Evolutionary conservation across 2,888 invertebrate species (phyloP), one percentile per base, ranked within the genome.

Genomic region (Tetheella fluctuosa): DNA sequence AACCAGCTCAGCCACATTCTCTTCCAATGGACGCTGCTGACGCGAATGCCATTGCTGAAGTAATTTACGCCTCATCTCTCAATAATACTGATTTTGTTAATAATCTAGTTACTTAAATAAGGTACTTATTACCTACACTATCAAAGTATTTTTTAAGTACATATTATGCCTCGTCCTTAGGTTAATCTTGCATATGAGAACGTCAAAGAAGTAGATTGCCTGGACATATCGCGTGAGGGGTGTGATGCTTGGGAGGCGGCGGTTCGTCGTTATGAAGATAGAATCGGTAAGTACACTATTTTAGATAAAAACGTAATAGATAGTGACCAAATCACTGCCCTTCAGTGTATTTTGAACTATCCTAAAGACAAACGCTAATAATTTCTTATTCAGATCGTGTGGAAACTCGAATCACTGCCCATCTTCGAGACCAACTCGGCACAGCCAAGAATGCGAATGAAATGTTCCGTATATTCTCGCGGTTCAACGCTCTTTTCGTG

Each of bases 371-470:
- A 13, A 34, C 25, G 59, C 30, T 17, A 13, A 42, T 34, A 13
- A 7, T 13, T 57, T 42, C 53, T 8, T n/a, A 20, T 48, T 2
- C 67, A 94, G 95, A 99, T 88, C 96, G 99, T 64, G 99, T 99
- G 2, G 99, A 99, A 92, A 98, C 99, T 0, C 95, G 99, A 69
- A 99, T 99, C 76, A 99, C 99, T 0, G 98, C 99, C 0, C 97
- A 99, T 84, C 94, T 99, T 6, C 95, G 99, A 62, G 99, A 99
- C 90, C 99, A 99, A 86, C 94, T 99, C 42, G 99, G 99, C 58
- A 99, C 98, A 0, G 99, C 99, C 0, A 99, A 99, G 91, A 99
- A 99, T 92, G 99, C 99, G 23, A 99, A 99, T 85, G 99, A 99
- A 89, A 99, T 99, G 99, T 99, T 99, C 93, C 95, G 99, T 61